These are phyloP conservation scores for Phymorhynchus buccinoides DNA, from an alignment of 1,140 invertebrate species.

Conservation along the genomic window DNA sequence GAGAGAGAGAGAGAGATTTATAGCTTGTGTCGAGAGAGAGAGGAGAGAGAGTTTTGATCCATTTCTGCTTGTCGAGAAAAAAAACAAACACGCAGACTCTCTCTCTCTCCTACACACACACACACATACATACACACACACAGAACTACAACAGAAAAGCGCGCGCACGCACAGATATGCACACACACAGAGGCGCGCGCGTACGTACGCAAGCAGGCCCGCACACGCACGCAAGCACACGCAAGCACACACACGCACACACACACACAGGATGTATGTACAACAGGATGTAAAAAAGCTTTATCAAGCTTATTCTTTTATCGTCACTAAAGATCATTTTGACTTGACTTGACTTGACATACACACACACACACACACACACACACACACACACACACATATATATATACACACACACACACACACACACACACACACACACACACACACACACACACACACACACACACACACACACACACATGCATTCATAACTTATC, in stretches of 20 bases:
- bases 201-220: not conserved
- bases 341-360: not conserved
- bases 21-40: no score
- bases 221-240: not conserved
- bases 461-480: not conserved
- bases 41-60: no score
- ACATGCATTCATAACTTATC: not conserved
- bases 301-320: no score
- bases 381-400: not conserved
- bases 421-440: not conserved
- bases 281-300: no score
- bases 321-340: no score
- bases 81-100: not conserved
- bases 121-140: not conserved
- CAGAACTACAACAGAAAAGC: not conserved
- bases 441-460: not conserved
- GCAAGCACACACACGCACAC: no score
- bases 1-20: no score
- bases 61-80: no score
- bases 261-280: no score
- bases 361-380: constrained; percentile 1
- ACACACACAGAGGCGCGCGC: no score
- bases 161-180: no score
- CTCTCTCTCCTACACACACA: no score
- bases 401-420: not conserved